A percentile compares a stretch with the other conserved stretches of the same genome.
Conservation (phyloP, 2,797 vertebrate species). For the Zenarchopterus dispar region DNA sequence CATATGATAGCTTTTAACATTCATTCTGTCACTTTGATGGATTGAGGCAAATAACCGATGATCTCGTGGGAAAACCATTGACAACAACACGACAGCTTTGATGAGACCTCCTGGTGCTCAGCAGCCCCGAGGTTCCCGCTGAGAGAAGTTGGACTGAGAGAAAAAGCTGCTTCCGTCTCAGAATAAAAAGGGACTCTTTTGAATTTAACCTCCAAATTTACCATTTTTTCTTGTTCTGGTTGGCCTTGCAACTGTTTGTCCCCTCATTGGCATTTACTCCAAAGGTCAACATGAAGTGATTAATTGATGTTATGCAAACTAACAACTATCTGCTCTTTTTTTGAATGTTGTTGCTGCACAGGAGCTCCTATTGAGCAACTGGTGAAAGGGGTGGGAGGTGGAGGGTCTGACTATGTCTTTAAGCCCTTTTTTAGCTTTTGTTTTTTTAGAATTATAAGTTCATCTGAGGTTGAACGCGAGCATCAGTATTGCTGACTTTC, state of each 20-base stretch:
- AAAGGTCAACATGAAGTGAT: too few species aligned
- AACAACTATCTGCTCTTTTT: conserved; percentile 21
- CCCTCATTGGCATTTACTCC: conserved; percentile 10
- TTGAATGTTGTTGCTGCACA: background rate
- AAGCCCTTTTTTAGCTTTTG: conserved; percentile 6
- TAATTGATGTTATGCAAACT: conserved; percentile 10
- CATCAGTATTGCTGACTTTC: too few species aligned
- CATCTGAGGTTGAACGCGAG: background rate
- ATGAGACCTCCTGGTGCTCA: conserved; percentile 1
- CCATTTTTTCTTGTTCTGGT: conserved; percentile 18
- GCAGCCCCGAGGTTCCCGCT: background rate
- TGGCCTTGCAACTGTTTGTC: conserved; percentile 16
- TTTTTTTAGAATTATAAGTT: conserved; percentile 20
- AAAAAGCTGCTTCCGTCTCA: conserved; percentile 8
- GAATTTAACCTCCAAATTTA: conserved; percentile 11
- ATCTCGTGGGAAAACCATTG: background rate
- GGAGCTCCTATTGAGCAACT: background rate
- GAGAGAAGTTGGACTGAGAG: conserved; percentile 8
- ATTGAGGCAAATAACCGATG: background rate
- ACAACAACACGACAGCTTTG: background rate
- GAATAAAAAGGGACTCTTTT: conserved; percentile 5
- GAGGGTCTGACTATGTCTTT: too few species aligned
- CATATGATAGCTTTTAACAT: conserved; percentile 23
- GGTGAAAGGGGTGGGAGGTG: background rate
- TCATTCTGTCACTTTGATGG: conserved; percentile 3